Evolutionary conservation across 37 sponge, comb jelly and placozoan genomes (phyloP), one percentile per base, ranked within the genome.

Genomic region (Beroe forskalii): DNA sequence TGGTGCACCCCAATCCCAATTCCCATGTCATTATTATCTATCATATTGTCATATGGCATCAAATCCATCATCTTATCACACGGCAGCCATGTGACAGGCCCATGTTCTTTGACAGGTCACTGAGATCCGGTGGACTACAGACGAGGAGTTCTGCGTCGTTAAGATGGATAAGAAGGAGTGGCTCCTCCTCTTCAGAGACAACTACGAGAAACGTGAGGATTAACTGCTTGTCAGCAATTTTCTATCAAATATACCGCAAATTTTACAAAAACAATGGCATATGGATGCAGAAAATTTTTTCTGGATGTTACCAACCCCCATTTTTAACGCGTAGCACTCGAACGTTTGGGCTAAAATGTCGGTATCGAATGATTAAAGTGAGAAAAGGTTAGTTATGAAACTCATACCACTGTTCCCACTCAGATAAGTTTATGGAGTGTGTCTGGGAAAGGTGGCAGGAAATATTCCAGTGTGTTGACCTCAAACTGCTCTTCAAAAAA

Each of bases 371-470:
- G n/a, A n/a, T n/a, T n/a, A n/a, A n/a, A n/a, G n/a, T n/a, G n/a
- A n/a, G n/a, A n/a, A n/a, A n/a, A n/a, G n/a, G n/a, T n/a, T n/a
- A n/a, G n/a, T n/a, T n/a, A n/a, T n/a, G n/a, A n/a, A n/a, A n/a
- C n/a, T n/a, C n/a, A n/a, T n/a, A n/a, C n/a, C n/a, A n/a, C n/a
- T n/a, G n/a, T n/a, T n/a, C n/a, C n/a, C n/a, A n/a, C n/a, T 55
- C 76, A 72, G 76, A 1, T 9, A 80, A 80, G 86, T 24, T 44
- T 1, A 80, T 80, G 86, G 86, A 80, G 55, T 80, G 55, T 80
- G 30, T 80, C 40, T 80, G 86, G 86, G 86, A 80, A 48, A 44
- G 44, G 42, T 80, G 86, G 86, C 25, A 22, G 24, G 86, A 80
- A 24, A 80, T 80, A 43, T 80, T 80, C 86, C 37, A 42, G 44